Conservation (phyloP, 2,797 vertebrate species). For the Delichon dasypus region DNA sequence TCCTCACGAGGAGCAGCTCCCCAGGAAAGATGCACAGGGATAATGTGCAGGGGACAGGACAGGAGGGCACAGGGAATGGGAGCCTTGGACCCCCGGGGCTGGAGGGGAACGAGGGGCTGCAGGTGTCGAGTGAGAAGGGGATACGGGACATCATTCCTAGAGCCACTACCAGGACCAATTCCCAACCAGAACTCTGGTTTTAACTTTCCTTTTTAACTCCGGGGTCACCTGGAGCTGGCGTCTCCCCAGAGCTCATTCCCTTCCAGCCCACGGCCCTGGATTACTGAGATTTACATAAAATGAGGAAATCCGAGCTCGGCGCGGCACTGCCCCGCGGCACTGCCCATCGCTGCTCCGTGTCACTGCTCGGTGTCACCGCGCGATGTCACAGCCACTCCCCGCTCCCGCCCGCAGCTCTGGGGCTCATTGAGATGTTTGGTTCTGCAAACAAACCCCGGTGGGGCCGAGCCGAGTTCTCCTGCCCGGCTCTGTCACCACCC, state of each 20-base stretch:
- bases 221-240: background rate
- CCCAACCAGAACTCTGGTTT: background rate
- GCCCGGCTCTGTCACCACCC: background rate
- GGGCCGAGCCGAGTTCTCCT: background rate
- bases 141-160: fast-evolving
- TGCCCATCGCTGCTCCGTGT: background rate
- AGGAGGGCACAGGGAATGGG: background rate
- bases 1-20: background rate
- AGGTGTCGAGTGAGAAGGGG: background rate
- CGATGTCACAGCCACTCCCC: background rate
- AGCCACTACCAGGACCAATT: background rate
- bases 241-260: background rate
- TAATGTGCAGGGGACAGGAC: background rate
- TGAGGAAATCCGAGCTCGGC: background rate
- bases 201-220: too few relatives aligned
- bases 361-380: background rate
- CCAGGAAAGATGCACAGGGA: background rate
- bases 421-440: background rate
- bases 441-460: background rate
- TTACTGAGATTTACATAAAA: background rate
- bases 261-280: background rate
- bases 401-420: background rate
- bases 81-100: background rate
- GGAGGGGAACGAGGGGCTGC: background rate
- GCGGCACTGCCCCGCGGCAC: background rate